Base-by-base conservation (phyloP, 2,113 vertebrate species). In the Calidris pygmaea region DNA sequence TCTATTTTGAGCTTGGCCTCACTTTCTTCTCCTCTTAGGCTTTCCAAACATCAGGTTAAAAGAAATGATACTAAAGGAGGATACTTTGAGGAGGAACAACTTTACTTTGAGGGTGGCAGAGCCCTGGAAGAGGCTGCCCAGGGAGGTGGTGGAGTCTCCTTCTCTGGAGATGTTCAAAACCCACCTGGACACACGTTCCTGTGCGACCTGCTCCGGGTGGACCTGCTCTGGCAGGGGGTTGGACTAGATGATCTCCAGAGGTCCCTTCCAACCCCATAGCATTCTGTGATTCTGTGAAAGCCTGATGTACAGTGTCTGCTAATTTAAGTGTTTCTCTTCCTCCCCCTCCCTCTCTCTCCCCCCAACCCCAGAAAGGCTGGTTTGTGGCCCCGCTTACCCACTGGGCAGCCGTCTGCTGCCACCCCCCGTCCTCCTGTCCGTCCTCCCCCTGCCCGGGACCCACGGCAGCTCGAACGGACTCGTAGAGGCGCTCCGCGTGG, bases 381-480 rank as follows among this genome's bases (percentile, higher is more conserved):
- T 45, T 29, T 53, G 23, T 10, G 29, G 45, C 56, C 70, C 45
- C 37, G 39, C 98, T 97, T 92, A 98, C 98, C 95, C 87, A 73
- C 12, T 53, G 94, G 19, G 86, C n/a, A 26, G 85, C 95, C 0
- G 23, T 24, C 78, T 84, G 88, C 84, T 66, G 37, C 35, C 34
- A 10, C 6, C 62, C 93, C n/a, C 26, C 2, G 2, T 95, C 85
- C 50, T 87, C 90, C 55, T 10, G 20, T 37, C 58, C 13, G 4
- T 88, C 87, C 60, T 96, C 62, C 48, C 93, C 94, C 53, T n/a
- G 94, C 77, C 92, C 32, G 12, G 96, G 87, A 88, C 98, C 97
- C 98, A 98, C 88, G 16, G 98, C 98, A 7, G 98, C 97, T 7
- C 99, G 96, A 70, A 99, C 97, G 6, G 98, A 98, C 70, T 98